A percentile compares a stretch with the other conserved stretches of the same genome.
Conservation (phyloP, 2,113 vertebrate genomes). For the Numenius arquata region DNA sequence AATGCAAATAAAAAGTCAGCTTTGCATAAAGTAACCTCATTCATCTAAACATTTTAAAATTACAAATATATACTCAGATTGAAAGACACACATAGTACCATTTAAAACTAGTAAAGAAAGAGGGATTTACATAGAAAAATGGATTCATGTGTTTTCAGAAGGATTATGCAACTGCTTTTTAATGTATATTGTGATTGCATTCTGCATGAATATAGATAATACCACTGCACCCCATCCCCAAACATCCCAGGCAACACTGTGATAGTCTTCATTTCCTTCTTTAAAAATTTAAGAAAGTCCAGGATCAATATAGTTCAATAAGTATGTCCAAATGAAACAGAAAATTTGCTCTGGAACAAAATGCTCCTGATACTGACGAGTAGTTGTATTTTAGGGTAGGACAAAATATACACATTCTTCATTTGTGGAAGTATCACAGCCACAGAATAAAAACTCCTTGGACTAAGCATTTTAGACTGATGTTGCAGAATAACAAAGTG, state of each 20-base stretch:
- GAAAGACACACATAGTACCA: background rate
- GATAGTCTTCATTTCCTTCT: background rate
- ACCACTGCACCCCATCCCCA: background rate
- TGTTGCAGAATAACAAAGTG: background rate
- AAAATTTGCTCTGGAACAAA: background rate
- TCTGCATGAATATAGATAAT: background rate
- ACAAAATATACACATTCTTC: background rate
- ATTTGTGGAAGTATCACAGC: background rate
- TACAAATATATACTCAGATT: background rate
- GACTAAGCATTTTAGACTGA: background rate
- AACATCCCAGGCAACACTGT: background rate
- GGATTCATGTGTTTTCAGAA: background rate
- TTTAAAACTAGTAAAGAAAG: background rate
- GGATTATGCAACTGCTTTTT: background rate
- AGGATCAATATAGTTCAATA: background rate
- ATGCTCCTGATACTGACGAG: background rate
- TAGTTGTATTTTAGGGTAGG: background rate
- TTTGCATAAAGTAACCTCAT: background rate
- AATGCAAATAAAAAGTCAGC: background rate
- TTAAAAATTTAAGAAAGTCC: background rate
- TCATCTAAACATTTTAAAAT: background rate
- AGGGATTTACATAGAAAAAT: background rate
- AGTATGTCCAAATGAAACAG: background rate
- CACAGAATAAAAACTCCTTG: background rate
- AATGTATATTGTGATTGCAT: background rate